A percentile compares a stretch with the other conserved stretches of the same genome.
Evolutionary conservation across 1,140 invertebrate species (phyloP).

Genomic region (Drosophila miranda): DNA sequence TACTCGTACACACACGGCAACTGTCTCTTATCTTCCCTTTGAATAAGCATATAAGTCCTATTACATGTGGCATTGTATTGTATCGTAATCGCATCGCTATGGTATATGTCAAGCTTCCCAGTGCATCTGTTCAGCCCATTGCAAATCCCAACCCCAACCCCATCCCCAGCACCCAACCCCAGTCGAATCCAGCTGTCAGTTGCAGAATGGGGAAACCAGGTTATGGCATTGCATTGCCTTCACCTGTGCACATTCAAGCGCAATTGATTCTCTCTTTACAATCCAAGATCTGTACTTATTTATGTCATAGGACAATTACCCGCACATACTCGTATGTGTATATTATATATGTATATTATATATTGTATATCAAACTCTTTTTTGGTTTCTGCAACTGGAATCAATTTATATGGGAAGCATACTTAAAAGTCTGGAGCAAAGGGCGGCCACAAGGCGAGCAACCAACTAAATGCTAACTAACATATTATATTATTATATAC

Average conservation of each 20-base stretch:
- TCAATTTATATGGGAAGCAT: slow-evolving; percentile 48
- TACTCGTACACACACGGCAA: slow-evolving; percentile 25
- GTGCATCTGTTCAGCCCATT: slow-evolving; percentile 4
- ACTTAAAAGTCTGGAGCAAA: slow-evolving; percentile 44
- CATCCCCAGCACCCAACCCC: background rate
- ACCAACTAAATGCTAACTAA: slow-evolving; percentile 39
- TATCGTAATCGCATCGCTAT: slow-evolving; percentile 66
- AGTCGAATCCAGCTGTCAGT: slow-evolving; percentile 27
- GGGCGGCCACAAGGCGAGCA: slow-evolving; percentile 35
- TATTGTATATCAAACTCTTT: slow-evolving; percentile 60
- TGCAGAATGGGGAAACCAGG: slow-evolving; percentile 17
- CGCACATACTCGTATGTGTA: slow-evolving; percentile 19
- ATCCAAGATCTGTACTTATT: slow-evolving; percentile 59
- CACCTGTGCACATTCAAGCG: too few species aligned
- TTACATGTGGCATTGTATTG: slow-evolving; percentile 47
- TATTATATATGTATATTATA: slow-evolving; percentile 30
- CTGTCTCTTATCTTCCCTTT: slow-evolving; percentile 54
- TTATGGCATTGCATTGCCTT: slow-evolving; percentile 22
- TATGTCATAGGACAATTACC: slow-evolving; percentile 45
- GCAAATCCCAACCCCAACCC: background rate
- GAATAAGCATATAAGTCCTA: slow-evolving; percentile 50
- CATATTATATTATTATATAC: slow-evolving; percentile 62
- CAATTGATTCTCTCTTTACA: slow-evolving; percentile 30
- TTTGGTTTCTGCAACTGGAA: slow-evolving; percentile 53
- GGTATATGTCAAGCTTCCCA: slow-evolving; percentile 44